Evolutionary conservation across 2,113 vertebrate species (phyloP).

Genomic region (Sinosuthora webbiana): DNA sequence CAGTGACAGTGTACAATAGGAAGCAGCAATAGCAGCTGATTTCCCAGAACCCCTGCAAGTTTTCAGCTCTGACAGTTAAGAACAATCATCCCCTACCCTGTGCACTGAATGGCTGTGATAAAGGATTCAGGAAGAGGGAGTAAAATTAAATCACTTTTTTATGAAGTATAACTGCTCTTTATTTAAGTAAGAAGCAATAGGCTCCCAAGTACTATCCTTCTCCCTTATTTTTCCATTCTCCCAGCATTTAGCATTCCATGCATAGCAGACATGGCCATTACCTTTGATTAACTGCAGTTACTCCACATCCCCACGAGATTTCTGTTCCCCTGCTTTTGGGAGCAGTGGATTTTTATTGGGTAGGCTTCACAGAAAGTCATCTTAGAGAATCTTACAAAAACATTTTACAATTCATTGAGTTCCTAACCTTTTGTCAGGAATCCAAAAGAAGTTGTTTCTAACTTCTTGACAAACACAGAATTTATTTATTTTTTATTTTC

Average conservation of each 20-base stretch:
- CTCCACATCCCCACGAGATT: background rate
- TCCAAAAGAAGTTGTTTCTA: background rate
- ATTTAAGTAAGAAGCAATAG: constrained; percentile 16
- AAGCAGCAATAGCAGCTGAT: background rate
- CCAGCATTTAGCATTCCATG: background rate
- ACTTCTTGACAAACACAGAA: background rate
- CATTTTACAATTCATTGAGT: background rate
- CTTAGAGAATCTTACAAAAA: constrained; percentile 6
- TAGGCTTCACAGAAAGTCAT: background rate
- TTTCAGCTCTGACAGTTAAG: background rate
- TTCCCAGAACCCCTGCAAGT: background rate
- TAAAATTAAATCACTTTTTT: constrained; percentile 7
- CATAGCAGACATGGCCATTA: background rate
- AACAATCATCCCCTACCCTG: background rate
- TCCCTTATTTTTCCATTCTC: background rate
- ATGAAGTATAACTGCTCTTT: background rate
- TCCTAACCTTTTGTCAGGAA: background rate
- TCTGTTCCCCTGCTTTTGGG: constrained; percentile 1
- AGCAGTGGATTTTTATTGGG: background rate
- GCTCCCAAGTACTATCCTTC: background rate
- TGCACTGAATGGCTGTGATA: background rate
- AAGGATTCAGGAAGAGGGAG: background rate
- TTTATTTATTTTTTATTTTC: background rate
- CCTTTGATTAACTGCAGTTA: constrained; percentile 23
- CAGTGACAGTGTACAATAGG: background rate